Conservation (phyloP, 2,888 invertebrate genomes). For the Pardosa pseudoannulata region DNA sequence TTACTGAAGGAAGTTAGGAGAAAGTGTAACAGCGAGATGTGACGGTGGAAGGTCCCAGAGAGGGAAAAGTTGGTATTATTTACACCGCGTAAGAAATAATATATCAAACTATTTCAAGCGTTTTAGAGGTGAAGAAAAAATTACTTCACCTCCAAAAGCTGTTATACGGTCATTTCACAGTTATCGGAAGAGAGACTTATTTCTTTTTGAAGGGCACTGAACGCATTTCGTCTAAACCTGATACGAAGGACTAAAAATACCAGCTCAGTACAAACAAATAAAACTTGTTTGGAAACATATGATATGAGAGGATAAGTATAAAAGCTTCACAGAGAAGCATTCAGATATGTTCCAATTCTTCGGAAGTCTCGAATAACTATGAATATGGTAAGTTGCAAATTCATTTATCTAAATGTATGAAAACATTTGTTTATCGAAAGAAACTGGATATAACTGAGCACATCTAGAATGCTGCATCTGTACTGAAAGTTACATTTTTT, state of each 20-base stretch:
- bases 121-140: not conserved
- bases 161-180: no score
- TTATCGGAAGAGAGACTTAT: no score
- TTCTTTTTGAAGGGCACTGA: not conserved
- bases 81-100: not conserved
- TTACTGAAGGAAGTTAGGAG: not conserved
- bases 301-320: not conserved
- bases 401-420: no score
- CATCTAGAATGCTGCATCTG: no score
- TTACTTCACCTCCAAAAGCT: no score
- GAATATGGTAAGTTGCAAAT: no score
- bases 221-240: not conserved
- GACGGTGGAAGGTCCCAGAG: not conserved
- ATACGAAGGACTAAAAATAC: not conserved
- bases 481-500: no score
- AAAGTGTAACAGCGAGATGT: not conserved
- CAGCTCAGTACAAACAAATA: not conserved
- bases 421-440: no score
- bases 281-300: constrained; percentile 1
- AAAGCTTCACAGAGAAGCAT: no score
- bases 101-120: not conserved
- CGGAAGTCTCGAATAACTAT: no score
- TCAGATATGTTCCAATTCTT: no score
- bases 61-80: not conserved
- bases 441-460: no score